Evolutionary conservation across 35 echinoderm and acorn worm genomes (phyloP).

Genomic region (Hemicentrotus pulcherrimus): DNA sequence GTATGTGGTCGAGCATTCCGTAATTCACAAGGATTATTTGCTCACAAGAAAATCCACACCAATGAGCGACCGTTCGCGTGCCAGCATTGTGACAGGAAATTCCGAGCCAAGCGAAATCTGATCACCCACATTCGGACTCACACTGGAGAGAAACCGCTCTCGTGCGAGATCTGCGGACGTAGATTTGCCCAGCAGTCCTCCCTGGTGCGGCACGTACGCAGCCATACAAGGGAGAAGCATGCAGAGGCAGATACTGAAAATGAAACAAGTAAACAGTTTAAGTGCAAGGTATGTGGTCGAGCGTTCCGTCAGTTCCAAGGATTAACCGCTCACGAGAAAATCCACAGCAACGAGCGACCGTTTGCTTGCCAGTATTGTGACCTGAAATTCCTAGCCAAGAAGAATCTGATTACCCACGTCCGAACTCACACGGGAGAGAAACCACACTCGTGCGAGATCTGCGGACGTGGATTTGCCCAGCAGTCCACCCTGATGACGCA

Average conservation of each 20-base stretch:
- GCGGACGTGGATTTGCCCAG: constrained; percentile 37
- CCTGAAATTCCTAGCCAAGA: constrained; percentile 44
- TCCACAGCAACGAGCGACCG: constrained; percentile 61
- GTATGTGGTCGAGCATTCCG: constrained; percentile 31
- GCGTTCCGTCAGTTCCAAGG: neutral
- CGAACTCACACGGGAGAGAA: constrained; percentile 64
- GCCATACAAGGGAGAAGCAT: constrained; percentile 54
- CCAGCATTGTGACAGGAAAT: constrained; percentile 48
- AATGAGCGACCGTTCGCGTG: constrained; percentile 59
- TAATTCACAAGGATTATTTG: neutral
- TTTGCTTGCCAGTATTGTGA: constrained; percentile 54
- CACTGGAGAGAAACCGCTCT: constrained; percentile 59
- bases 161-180: constrained; percentile 45
- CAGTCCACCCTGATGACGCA: constrained; percentile 43
- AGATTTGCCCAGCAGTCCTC: constrained; percentile 26
- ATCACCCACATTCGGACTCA: constrained; percentile 57
- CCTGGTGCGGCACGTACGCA: constrained; percentile 49
- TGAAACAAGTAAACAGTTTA: neutral
- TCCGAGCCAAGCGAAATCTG: constrained; percentile 21
- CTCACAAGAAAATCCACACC: constrained; percentile 60
- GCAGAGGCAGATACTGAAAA: neutral
- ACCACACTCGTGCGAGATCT: constrained; percentile 57
- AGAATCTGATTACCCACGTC: constrained; percentile 49
- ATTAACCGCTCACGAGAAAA: constrained; percentile 53
- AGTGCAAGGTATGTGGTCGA: neutral